Evolutionary conservation across 2,113 vertebrate species (phyloP), one percentile per base, ranked within the genome.

Genomic region (Tupaia chinensis): DNA sequence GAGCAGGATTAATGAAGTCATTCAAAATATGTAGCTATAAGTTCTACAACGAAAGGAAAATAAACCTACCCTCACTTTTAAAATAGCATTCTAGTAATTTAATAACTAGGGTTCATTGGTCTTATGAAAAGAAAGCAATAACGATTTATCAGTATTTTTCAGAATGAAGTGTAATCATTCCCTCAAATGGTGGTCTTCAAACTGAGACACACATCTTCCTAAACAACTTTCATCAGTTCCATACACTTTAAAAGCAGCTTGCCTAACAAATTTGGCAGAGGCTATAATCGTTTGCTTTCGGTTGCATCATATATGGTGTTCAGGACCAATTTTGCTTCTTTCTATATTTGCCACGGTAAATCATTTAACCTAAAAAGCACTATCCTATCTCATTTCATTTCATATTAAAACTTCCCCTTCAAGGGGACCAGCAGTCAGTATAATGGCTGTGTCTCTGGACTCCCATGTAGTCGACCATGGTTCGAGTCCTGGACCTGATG

Each of bases 131-230:
- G 34, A 17, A 82, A 92, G 20, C 53, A 83, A 23, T 91, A 32
- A 90, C 23, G 54, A n/a, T 44, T 32, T 58, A 87, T 2, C 23
- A 60, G 17, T 72, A 80, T 66, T 16, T 95, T 95, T 88, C 32
- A 32, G 65, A 93, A 89, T 93, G 87, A 95, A 96, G 79, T 65
- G 17, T 13, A 79, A 91, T 56, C 25, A 23, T 79, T 88, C 32
- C 32, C 78, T 63, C 73, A 88, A 74, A 88, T 11, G 15, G 34
- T 20, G 15, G 85, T 32, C n/a, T 82, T 89, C 54, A 56, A 84
- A 69, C 5, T 12, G 34, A 54, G 58, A 32, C 58, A 60, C 1
- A 13, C 16, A 53, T 44, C 22, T 69, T 27, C 79, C 72, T 61
- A 8, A 27, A 16, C 16, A 76, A 22, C 53, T 89, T 34, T 73